phyloP scores from a whole-genome alignment of 2,113 vertebrate species.

The Calonectris borealis region DNA sequence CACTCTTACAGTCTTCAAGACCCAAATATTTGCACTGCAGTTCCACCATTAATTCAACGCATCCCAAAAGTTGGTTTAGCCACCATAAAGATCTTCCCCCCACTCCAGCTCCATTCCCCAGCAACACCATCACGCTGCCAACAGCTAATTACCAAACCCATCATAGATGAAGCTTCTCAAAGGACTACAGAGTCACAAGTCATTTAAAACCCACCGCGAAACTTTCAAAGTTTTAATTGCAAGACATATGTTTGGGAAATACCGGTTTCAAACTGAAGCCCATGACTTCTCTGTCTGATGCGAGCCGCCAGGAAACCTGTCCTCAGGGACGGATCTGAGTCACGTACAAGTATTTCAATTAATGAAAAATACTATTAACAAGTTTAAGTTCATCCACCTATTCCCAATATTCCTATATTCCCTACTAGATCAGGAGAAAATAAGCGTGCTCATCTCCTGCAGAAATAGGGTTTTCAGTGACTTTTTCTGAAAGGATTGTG shows the following conservation, averaged over 20 bases:
- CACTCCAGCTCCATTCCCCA: neutral
- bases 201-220: neutral
- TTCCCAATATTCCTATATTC: too few relatives aligned
- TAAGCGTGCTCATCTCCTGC: neutral
- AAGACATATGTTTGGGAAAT: neutral
- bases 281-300: neutral
- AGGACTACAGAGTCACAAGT: neutral
- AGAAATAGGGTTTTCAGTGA: neutral
- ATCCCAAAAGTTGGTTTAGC: neutral
- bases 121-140: neutral
- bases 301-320: neutral
- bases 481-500: neutral
- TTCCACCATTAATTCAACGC: neutral
- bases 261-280: neutral
- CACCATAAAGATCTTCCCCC: neutral
- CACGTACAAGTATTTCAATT: neutral
- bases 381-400: neutral
- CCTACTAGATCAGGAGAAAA: neutral
- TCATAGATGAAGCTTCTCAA: neutral
- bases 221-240: neutral
- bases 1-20: neutral
- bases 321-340: neutral
- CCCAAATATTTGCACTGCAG: neutral
- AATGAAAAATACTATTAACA: neutral
- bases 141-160: neutral